Percentiles rank a stretch among this genome's conserved stretches.
Evolutionary conservation across 2,113 vertebrate species (phyloP).

Genomic region (Callipepla californica): DNA sequence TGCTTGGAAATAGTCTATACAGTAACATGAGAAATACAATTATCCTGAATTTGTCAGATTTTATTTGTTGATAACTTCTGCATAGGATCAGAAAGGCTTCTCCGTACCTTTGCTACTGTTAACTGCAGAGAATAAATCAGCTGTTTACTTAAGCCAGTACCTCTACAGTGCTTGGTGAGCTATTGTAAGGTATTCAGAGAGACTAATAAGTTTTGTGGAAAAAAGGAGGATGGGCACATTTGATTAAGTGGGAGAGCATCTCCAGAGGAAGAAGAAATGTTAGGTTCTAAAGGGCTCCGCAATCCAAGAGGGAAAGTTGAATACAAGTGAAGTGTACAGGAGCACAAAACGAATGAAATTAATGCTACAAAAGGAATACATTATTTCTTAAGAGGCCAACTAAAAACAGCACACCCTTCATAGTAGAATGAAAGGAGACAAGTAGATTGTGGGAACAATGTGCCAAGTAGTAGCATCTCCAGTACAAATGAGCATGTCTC

Average conservation of each 20-base stretch:
- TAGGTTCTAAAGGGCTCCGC: background rate
- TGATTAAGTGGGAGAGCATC: background rate
- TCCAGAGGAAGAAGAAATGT: background rate
- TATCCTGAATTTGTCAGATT: background rate
- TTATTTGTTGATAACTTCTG: background rate
- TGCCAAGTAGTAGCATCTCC: accelerated
- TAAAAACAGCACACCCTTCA: background rate
- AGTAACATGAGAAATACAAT: background rate
- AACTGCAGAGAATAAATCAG: background rate
- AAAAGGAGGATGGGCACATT: background rate
- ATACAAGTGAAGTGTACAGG: accelerated
- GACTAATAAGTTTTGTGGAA: background rate
- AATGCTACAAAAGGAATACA: accelerated
- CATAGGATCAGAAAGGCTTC: background rate
- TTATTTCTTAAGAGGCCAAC: background rate
- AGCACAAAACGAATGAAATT: background rate
- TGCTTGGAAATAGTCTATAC: background rate
- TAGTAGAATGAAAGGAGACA: accelerated
- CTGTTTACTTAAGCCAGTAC: background rate
- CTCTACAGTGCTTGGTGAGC: background rate
- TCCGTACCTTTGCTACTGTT: background rate
- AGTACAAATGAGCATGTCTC: background rate
- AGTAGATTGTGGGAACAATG: accelerated
- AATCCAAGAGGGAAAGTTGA: background rate
- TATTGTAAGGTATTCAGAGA: background rate